phyloP scores from a whole-genome alignment of 2,797 vertebrate genomes.

The Mustela erminea region DNA sequence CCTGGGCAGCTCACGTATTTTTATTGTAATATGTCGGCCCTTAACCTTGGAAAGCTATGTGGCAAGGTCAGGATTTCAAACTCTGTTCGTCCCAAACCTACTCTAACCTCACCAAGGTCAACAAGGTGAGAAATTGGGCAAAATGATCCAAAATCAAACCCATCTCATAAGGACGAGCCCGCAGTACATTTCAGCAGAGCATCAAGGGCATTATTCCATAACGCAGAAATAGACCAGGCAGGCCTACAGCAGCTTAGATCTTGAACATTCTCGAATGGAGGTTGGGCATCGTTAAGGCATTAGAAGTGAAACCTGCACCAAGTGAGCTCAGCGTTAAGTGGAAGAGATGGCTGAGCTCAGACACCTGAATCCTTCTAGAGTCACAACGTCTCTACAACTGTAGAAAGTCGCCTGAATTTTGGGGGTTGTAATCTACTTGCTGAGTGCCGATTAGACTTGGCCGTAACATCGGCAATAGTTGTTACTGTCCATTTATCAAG shows the following conservation, averaged over 20 bases:
- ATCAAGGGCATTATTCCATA: fast-evolving
- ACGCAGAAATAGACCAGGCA: neutral
- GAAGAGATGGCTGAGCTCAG: neutral
- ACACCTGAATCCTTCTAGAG: neutral
- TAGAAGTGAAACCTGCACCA: neutral
- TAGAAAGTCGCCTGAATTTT: neutral
- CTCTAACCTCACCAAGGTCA: neutral
- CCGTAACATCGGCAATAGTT: neutral
- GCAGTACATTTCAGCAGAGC: neutral
- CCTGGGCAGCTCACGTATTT: neutral
- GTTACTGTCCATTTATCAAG: neutral
- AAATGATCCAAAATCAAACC: neutral
- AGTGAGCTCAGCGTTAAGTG: neutral
- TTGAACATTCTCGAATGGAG: neutral
- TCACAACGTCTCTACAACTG: neutral
- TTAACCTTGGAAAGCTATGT: neutral
- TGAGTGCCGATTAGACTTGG: neutral
- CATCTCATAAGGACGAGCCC: neutral
- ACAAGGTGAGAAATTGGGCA: neutral
- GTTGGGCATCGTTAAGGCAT: neutral
- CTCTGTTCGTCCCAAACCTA: neutral
- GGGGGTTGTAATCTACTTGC: neutral
- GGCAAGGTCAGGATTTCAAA: neutral
- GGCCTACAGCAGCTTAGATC: neutral
- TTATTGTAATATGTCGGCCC: neutral